phyloP scores from a whole-genome alignment of 2,113 vertebrate genomes.

The Cercocebus atys region DNA sequence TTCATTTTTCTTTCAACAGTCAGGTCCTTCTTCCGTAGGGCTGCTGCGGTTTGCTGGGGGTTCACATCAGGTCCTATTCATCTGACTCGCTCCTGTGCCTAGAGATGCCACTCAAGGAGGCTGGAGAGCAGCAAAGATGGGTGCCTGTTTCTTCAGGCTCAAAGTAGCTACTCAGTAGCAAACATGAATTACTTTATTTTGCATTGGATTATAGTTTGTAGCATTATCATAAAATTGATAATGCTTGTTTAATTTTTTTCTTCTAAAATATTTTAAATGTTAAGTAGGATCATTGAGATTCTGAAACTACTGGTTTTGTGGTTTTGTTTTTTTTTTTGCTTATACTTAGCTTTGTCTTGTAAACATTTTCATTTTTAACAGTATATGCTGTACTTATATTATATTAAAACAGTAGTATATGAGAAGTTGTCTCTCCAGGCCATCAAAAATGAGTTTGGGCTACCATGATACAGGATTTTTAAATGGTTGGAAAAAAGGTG shows the following conservation, averaged over 20 bases:
- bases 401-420: background rate
- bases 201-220: conserved; percentile 71
- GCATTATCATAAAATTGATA: conserved; percentile 63
- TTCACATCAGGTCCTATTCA: no score
- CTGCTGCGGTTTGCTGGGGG: no score
- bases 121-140: no score
- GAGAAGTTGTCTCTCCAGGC: background rate
- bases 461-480: background rate
- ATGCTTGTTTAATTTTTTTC: background rate
- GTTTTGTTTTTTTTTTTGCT: background rate
- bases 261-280: conserved; percentile 51
- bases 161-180: conserved; percentile 72
- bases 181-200: conserved; percentile 73
- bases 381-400: background rate
- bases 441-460: background rate
- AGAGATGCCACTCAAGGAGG: no score
- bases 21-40: no score
- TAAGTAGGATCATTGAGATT: background rate
- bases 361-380: conserved; percentile 22
- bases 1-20: no score
- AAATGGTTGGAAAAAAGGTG: background rate
- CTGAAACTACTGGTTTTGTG: background rate
- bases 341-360: background rate
- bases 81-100: no score
- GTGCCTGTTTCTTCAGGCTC: background rate